These are phyloP conservation scores for Hydra vulgaris DNA, from an alignment of 30 jellyfish, hydroid and myxozoan species.

Conservation along the genomic window DNA sequence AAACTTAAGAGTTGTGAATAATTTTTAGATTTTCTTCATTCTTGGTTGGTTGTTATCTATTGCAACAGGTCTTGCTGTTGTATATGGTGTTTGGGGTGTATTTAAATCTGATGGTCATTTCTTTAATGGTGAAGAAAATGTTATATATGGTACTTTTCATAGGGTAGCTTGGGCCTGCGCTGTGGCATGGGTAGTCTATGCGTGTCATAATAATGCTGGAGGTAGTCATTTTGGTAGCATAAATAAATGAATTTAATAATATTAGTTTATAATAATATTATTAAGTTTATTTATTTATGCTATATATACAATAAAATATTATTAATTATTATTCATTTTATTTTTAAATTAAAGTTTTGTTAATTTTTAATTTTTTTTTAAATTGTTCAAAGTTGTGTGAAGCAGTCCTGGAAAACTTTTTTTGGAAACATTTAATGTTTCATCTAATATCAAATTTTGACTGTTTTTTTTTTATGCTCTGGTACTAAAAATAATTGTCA, in stretches of 20 bases:
- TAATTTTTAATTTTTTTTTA: no score
- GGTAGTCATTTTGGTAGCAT: slow-evolving; percentile 30
- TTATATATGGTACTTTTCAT: slow-evolving; percentile 49
- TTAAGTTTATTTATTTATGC: no score
- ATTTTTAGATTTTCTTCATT: slow-evolving; percentile 2
- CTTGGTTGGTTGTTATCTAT: slow-evolving; percentile 66
- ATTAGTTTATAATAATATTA: neutral
- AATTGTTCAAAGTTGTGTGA: no score
- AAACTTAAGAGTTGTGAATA: no score
- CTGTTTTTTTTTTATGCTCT: no score
- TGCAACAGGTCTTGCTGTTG: slow-evolving; percentile 41
- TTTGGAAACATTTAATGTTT: no score
- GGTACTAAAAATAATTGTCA: no score
- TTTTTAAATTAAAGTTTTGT: no score
- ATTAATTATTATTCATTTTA: no score
- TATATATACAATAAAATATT: no score
- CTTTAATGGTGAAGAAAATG: slow-evolving; percentile 46
- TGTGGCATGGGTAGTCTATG: slow-evolving; percentile 76
- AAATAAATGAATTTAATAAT: neutral
- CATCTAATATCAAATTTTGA: no score
- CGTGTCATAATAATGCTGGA: slow-evolving; percentile 67
- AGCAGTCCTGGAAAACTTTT: no score
- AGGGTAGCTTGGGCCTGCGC: slow-evolving; percentile 65
- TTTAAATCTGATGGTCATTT: slow-evolving; percentile 32
- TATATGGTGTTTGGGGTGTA: slow-evolving; percentile 73